Evolutionary conservation across 2,888 invertebrate genomes (phyloP).

Genomic region (Meiosimyza decipiens): DNA sequence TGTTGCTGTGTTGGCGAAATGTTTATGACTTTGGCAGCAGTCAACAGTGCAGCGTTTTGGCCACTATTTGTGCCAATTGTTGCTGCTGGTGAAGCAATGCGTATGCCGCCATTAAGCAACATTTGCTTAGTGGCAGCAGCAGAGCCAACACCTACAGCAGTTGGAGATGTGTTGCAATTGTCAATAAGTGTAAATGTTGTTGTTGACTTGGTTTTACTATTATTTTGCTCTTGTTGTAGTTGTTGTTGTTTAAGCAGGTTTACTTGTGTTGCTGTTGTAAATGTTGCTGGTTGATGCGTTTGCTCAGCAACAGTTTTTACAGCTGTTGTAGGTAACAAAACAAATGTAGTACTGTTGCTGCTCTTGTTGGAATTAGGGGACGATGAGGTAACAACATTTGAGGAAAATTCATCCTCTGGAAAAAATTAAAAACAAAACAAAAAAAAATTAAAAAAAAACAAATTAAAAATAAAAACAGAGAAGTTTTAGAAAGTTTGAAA

Average conservation of each 20-base stretch:
- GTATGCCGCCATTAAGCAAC: conserved; percentile 49
- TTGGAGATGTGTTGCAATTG: conserved; percentile 19
- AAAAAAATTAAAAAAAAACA: conserved; percentile 40
- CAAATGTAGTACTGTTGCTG: conserved; percentile 36
- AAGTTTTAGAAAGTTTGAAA: conserved; percentile 1
- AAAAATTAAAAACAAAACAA: conserved; percentile 44
- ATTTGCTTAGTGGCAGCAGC: conserved; percentile 46
- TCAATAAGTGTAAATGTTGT: conserved; percentile 44
- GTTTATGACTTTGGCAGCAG: conserved; percentile 43
- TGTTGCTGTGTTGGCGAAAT: conserved; percentile 41
- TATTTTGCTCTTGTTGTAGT: conserved; percentile 27
- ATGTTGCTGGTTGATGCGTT: conserved; percentile 31
- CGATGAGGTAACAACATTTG: conserved; percentile 48
- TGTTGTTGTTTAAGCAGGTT: conserved; percentile 43
- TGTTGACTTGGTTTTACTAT: conserved; percentile 23
- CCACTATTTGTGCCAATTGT: conserved; percentile 40
- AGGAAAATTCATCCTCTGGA: conserved; percentile 63
- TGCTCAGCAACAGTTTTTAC: conserved; percentile 16
- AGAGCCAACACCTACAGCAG: conserved; percentile 37
- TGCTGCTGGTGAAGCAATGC: conserved; percentile 48
- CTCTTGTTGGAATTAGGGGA: conserved; percentile 46
- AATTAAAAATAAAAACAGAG: conserved; percentile 34
- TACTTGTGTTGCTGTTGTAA: conserved; percentile 44
- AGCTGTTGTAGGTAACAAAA: conserved; percentile 48
- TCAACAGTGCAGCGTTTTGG: conserved; percentile 40